phyloP scores from a whole-genome alignment of 1,140 invertebrate species.

The Papilio aristodemus region DNA sequence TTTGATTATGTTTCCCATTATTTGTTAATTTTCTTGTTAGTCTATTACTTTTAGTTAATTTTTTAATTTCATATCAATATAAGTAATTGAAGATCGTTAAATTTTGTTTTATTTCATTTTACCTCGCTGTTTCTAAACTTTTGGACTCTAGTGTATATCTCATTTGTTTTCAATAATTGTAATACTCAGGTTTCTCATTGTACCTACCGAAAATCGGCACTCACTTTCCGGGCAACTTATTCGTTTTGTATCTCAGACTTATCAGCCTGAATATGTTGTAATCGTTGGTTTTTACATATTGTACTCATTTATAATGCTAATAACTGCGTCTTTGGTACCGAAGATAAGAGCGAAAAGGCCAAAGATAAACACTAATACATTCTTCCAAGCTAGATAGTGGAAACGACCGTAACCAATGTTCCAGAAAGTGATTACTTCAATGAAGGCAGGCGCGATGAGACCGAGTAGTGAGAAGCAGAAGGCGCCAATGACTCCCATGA shows the following conservation, averaged over 20 bases:
- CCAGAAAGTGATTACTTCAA: conserved; percentile 92
- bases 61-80: no score
- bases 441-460: conserved; percentile 93
- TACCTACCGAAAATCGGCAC: no score
- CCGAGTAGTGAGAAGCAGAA: conserved; percentile 96
- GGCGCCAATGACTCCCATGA: conserved; percentile 96
- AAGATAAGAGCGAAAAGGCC: conserved; percentile 89
- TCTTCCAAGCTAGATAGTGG: conserved; percentile 89
- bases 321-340: conserved; percentile 88
- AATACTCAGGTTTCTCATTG: no score
- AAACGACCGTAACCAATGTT: conserved; percentile 86
- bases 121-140: no score
- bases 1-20: no score
- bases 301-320: conserved; percentile 81
- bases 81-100: no score
- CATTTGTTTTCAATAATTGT: no score
- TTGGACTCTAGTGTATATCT: no score
- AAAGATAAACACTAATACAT: conserved; percentile 86
- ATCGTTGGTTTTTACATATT: neutral
- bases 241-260: conserved; percentile 20
- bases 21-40: no score
- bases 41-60: no score
- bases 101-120: no score
- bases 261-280: neutral
- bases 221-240: no score